Percentiles rank a stretch among this genome's conserved stretches.
phyloP scores from a whole-genome alignment of 1,140 invertebrate species.

The Bombyx mandarina region DNA sequence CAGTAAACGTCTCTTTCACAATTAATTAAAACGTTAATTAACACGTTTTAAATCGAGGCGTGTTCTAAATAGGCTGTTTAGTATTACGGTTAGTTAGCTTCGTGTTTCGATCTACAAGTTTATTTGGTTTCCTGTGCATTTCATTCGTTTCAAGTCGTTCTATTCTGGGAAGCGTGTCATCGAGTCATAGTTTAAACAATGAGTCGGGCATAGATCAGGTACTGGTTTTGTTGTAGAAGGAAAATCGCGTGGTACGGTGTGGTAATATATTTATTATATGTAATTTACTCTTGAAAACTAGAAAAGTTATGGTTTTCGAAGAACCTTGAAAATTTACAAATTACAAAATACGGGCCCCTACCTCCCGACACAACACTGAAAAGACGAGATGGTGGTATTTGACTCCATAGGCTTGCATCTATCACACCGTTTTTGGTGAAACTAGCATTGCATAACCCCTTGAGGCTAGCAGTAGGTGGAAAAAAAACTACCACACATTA shows the following conservation, averaged over 20 bases:
- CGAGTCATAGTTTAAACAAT: conserved; percentile 59
- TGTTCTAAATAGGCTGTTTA: conserved; percentile 40
- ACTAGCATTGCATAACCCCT: no score
- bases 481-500: no score
- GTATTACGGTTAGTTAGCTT: conserved; percentile 31
- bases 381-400: no score
- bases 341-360: no score
- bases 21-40: conserved; percentile 12
- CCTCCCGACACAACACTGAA: no score
- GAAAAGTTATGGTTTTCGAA: no score
- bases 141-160: conserved; percentile 56
- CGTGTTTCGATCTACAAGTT: conserved; percentile 47
- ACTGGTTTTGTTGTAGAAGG: conserved; percentile 9
- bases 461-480: no score
- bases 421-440: no score
- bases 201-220: conserved; percentile 32
- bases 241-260: neutral
- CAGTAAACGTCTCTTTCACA: conserved; percentile 2
- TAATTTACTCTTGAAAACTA: neutral
- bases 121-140: conserved; percentile 45
- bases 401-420: no score
- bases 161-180: conserved; percentile 56
- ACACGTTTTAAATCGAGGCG: conserved; percentile 17
- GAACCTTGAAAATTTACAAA: no score
- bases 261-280: neutral